phyloP scores from a whole-genome alignment of 1,140 invertebrate genomes.

The Caenorhabditis latens region DNA sequence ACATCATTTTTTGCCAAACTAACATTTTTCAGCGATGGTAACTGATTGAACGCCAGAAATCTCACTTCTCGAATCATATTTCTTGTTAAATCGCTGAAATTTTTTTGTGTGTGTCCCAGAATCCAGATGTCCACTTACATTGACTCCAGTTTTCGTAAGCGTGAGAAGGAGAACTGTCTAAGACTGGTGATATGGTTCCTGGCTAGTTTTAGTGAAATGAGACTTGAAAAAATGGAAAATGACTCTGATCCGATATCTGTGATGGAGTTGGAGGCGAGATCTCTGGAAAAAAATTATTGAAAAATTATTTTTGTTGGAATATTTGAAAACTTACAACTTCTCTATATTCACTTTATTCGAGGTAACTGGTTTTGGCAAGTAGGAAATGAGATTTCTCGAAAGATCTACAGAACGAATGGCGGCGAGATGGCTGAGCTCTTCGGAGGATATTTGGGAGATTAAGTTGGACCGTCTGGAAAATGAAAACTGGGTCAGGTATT shows the following conservation, averaged over 20 bases:
- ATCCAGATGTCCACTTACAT: constrained; percentile 81
- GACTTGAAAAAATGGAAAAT: constrained; percentile 80
- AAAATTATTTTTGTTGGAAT: not conserved
- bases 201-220: constrained; percentile 86
- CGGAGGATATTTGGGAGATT: not conserved
- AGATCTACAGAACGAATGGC: constrained; percentile 40
- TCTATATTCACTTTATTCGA: constrained; percentile 33
- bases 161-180: constrained; percentile 84
- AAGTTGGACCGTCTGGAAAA: constrained; percentile 55
- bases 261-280: constrained; percentile 46
- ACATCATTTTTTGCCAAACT: constrained; percentile 3
- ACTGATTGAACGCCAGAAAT: constrained; percentile 15
- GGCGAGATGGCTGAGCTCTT: constrained; percentile 13
- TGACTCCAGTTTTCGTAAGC: constrained; percentile 83
- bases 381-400: constrained; percentile 42
- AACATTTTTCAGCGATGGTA: constrained; percentile 8
- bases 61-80: constrained; percentile 66
- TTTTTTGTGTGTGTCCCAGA: not conserved
- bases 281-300: constrained; percentile 15
- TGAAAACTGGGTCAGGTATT: not conserved
- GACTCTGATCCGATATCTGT: not conserved
- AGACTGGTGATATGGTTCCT: constrained; percentile 85
- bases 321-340: constrained; percentile 46
- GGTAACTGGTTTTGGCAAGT: constrained; percentile 47
- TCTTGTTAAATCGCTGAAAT: constrained; percentile 84